phyloP scores from a whole-genome alignment of 2,888 invertebrate species.

The Diloba caeruleocephala region DNA sequence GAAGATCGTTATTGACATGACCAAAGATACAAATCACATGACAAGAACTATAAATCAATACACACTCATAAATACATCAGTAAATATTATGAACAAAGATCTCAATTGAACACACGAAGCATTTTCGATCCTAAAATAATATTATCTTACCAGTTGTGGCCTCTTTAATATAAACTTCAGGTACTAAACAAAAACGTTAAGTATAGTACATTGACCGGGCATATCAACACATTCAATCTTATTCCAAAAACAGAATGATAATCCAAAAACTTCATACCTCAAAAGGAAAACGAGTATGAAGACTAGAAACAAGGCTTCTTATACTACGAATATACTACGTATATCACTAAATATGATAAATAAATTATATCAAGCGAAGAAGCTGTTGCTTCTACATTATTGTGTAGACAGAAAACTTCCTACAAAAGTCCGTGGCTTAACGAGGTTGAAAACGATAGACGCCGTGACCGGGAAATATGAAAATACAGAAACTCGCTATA shows the following conservation, averaged over 20 bases:
- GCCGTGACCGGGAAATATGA: too few species aligned
- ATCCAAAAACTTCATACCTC: slow-evolving; percentile 12
- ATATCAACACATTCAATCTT: slow-evolving; percentile 28
- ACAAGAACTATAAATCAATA: background rate
- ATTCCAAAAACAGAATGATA: slow-evolving; percentile 13
- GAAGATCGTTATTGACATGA: background rate
- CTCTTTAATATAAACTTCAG: slow-evolving; percentile 8
- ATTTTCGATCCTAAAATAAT: slow-evolving; percentile 33
- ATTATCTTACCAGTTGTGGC: slow-evolving; percentile 27
- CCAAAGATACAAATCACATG: background rate
- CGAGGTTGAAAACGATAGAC: too few species aligned
- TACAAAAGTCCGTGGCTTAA: too few species aligned
- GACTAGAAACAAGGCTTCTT: too few species aligned
- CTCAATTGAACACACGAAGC: slow-evolving; percentile 12
- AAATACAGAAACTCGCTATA: too few species aligned
- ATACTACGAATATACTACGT: too few species aligned
- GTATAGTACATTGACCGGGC: slow-evolving; percentile 39
- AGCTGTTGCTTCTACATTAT: too few species aligned
- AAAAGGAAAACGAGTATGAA: slow-evolving; percentile 9
- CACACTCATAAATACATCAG: slow-evolving; percentile 2
- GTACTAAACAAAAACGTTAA: slow-evolving; percentile 17
- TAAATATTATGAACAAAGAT: slow-evolving; percentile 7
- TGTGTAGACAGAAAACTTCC: too few species aligned
- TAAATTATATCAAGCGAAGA: too few species aligned
- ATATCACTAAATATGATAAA: too few species aligned